Base-by-base conservation (phyloP, 2,888 invertebrate genomes). In the Deroplatys truncata region DNA sequence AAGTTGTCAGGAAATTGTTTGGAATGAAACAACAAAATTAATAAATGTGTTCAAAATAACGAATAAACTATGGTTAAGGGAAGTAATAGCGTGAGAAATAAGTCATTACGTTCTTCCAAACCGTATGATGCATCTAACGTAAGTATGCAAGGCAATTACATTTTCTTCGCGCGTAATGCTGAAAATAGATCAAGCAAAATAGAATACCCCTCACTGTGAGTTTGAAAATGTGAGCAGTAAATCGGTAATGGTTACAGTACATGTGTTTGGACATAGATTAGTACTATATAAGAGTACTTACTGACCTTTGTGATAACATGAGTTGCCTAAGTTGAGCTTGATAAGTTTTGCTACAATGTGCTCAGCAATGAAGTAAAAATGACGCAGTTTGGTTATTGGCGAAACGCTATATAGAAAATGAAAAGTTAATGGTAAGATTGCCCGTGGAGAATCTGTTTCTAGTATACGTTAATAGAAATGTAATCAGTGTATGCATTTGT, bases 41-140 rank as follows among this genome's bases (percentile, higher is more conserved):
- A 85, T 90, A 90, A 88, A 90, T 91, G 91, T 91, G 92, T 91
- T 91, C 92, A 90, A 91, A 91, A 89, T 89, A 90, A 82, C 86
- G 90, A 89, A 83, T 35, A 88, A 89, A 89, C 56, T 88, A 94
- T 94, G 94, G 93, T 93, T 91, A 93, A 93, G 91, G 93, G 92
- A 91, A 92, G 91, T 92, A 93, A 93, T 91, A 93, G 92, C 92
- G 91, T 92, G 90, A 92, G 92, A 91, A 93, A 92, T 90, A 93
- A 92, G 91, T 93, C 93, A 91, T 91, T 93, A 90, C 93, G 92
- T 91, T 92, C 92, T 91, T 92, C 93, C 91, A 94, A 93, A 91
- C 94, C 94, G 89, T 94, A 94, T 92, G 94, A 94, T 92, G 93
- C 93, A 92, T 93, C 94, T 91, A 94, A 94, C 92, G 94, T 94